Evolutionary conservation across 2,888 invertebrate genomes (phyloP), one percentile per base, ranked within the genome.

Genomic region (Acrocyrtus sp.): DNA sequence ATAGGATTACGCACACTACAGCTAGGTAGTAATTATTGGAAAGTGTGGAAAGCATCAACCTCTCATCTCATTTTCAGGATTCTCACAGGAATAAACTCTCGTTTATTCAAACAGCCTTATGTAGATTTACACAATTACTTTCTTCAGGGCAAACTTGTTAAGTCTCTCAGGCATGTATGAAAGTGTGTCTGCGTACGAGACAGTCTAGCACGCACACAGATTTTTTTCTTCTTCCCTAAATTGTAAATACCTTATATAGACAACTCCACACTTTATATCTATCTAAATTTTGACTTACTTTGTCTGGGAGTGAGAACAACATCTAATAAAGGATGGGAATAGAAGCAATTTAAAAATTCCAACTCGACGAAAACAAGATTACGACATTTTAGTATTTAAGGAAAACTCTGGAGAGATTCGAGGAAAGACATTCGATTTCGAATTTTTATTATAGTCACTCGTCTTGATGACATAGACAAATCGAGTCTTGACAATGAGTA

Each of bases 261-360:
- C n/a, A n/a, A n/a, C n/a, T n/a, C n/a, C n/a, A n/a, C n/a, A n/a
- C n/a, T n/a, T n/a, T n/a, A n/a, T n/a, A n/a, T n/a, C n/a, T n/a
- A n/a, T n/a, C n/a, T n/a, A n/a, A n/a, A n/a, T n/a, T n/a, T 34
- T 34, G 34, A 34, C 34, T 34, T 34, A 34, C 34, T 34, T 34
- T n/a, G n/a, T n/a, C 6, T 34, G 34, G 34, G 34, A 34, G 34
- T 34, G 34, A 34, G 34, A n/a, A n/a, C 34, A 8, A 34, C 12
- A 12, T 34, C 34, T 34, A 34, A 34, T 17, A 43, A 39, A 27
- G n/a, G 60, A 60, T 53, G 34, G 17, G 63, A 57, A 53, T 17
- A 53, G 47, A 65, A 72, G 65, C 72, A 72, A 72, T 72, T 72
- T 65, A 72, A 65, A 63, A 72, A 72, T 72, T 72, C 72, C 72